These are phyloP conservation scores for Sminthopsis crassicaudata DNA, from an alignment of 2,113 vertebrate species.

Conservation along the genomic window DNA sequence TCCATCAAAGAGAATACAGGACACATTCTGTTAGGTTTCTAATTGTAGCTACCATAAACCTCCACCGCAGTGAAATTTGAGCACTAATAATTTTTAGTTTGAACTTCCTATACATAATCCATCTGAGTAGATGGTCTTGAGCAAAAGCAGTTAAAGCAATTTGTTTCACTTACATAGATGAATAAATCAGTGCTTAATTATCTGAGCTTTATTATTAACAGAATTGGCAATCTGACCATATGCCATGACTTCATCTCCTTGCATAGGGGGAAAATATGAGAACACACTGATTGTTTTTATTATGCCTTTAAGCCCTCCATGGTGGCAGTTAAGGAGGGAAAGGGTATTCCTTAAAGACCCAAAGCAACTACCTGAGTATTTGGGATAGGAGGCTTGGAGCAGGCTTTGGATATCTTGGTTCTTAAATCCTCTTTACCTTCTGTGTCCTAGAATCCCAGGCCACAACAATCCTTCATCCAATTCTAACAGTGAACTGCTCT, in stretches of 20 bases:
- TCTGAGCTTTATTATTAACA: conserved; percentile 88
- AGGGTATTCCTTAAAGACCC: conserved; percentile 54
- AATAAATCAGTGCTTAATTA: conserved; percentile 90
- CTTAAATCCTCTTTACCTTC: neutral
- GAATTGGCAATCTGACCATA: conserved; percentile 86
- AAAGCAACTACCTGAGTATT: conserved; percentile 42
- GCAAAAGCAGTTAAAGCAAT: conserved; percentile 86
- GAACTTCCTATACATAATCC: conserved; percentile 86
- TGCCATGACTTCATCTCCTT: conserved; percentile 89
- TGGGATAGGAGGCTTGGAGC: neutral
- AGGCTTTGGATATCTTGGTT: neutral
- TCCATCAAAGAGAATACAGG: conserved; percentile 85
- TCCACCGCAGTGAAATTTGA: conserved; percentile 84
- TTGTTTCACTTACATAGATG: conserved; percentile 86
- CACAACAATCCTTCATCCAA: neutral
- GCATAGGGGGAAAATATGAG: conserved; percentile 82
- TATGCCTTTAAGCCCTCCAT: conserved; percentile 76
- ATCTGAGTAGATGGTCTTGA: conserved; percentile 85
- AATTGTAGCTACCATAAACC: conserved; percentile 88
- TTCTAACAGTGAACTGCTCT: neutral
- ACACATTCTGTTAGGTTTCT: conserved; percentile 86
- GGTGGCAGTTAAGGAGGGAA: conserved; percentile 54
- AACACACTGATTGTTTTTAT: conserved; percentile 85
- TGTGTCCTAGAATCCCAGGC: neutral
- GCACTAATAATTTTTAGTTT: conserved; percentile 85